Conservation (phyloP, 2,113 vertebrate genomes). For the Aspiorhynchus laticeps region DNA sequence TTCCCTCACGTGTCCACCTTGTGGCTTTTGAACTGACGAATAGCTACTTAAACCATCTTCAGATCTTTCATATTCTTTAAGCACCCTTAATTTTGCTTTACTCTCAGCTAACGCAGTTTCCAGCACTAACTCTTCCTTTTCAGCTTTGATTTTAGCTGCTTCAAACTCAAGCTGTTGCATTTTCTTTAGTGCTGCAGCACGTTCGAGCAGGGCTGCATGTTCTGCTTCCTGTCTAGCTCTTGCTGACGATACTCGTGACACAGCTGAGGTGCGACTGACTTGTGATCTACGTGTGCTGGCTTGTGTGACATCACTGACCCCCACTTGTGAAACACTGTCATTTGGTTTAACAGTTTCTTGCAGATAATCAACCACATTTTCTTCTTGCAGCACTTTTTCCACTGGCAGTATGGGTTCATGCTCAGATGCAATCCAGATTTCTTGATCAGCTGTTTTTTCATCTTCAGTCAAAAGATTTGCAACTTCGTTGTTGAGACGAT, state of each 20-base stretch:
- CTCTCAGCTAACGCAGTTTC: too few relatives aligned
- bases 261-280: background rate
- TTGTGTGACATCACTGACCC: background rate
- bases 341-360: background rate
- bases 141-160: too few relatives aligned
- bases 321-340: background rate
- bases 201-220: background rate
- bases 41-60: too few relatives aligned
- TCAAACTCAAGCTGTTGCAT: constrained; percentile 5
- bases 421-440: background rate
- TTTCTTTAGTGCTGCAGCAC: constrained; percentile 2
- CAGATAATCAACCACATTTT: background rate
- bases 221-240: background rate
- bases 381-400: background rate
- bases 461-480: constrained; percentile 4
- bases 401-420: background rate
- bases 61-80: too few relatives aligned
- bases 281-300: background rate
- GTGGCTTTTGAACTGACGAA: too few relatives aligned
- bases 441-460: background rate
- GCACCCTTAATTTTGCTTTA: too few relatives aligned
- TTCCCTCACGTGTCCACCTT: too few relatives aligned
- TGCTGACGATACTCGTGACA: background rate
- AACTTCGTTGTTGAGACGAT: background rate
- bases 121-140: too few relatives aligned